These are phyloP conservation scores for Oryctes rhinoceros DNA, from an alignment of 1,140 invertebrate genomes.

Conservation along the genomic window DNA sequence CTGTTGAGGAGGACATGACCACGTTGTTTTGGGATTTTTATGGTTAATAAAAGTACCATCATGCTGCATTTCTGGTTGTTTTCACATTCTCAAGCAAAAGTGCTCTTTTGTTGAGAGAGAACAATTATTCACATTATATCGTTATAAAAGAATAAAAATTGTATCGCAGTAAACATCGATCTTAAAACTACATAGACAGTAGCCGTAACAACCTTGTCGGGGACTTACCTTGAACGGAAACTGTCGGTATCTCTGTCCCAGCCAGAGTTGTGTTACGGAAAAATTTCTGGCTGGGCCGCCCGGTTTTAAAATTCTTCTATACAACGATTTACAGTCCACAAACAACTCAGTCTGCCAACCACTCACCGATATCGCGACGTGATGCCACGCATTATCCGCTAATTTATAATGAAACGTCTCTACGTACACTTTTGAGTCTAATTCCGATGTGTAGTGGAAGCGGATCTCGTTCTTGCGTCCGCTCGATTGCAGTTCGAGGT, in stretches of 20 bases:
- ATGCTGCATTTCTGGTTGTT: too few species aligned
- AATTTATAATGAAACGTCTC: constrained; percentile 88
- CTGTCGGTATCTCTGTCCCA: constrained; percentile 88
- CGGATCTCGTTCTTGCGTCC: constrained; percentile 86
- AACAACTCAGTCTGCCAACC: constrained; percentile 83
- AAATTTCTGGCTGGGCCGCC: constrained; percentile 78
- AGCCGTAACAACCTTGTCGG: background rate
- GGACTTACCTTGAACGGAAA: constrained; percentile 84
- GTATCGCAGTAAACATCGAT: too few species aligned
- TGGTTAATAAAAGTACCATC: too few species aligned
- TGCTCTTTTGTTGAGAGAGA: too few species aligned
- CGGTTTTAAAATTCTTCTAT: constrained; percentile 73
- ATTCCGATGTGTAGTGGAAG: constrained; percentile 74
- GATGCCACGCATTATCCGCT: constrained; percentile 87
- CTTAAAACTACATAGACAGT: too few species aligned
- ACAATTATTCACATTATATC: too few species aligned
- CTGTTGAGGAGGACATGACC: too few species aligned
- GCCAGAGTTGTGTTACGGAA: constrained; percentile 77
- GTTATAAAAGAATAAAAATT: too few species aligned
- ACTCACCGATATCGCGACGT: constrained; percentile 82
- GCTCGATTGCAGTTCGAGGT: constrained; percentile 90
- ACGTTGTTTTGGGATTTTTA: too few species aligned
- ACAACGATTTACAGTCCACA: constrained; percentile 86
- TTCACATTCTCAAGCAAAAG: too few species aligned
- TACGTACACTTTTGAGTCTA: constrained; percentile 72